Percentiles rank a stretch among this genome's conserved stretches.
Evolutionary conservation across 2,888 invertebrate species (phyloP).

Genomic region (Lamellibrachia satsuma): DNA sequence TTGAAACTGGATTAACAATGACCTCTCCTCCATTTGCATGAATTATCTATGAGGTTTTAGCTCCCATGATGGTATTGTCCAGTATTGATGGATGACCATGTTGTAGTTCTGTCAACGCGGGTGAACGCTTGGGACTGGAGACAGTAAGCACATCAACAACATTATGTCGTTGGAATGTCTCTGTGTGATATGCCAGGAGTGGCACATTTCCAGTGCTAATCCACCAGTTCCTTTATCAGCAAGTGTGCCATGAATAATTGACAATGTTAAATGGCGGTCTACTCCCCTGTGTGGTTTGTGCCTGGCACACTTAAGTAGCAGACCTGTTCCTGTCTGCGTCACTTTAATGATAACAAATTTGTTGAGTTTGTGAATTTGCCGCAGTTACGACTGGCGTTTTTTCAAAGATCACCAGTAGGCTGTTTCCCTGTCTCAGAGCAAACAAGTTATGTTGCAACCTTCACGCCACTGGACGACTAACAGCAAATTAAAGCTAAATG

Average conservation of each 20-base stretch:
- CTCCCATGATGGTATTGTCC: background rate
- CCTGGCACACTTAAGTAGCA: background rate
- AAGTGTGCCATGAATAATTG: background rate
- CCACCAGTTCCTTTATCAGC: background rate
- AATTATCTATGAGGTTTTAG: background rate
- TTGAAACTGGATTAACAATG: constrained; percentile 9
- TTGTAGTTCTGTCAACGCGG: background rate
- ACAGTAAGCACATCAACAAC: background rate
- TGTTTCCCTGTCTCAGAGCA: no score
- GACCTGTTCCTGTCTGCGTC: background rate
- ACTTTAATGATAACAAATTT: constrained; percentile 3
- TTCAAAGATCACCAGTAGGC: background rate
- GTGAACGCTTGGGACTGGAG: background rate
- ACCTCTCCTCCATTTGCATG: background rate
- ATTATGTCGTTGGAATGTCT: background rate
- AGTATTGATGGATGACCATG: background rate
- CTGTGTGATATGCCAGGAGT: background rate
- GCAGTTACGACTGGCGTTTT: background rate
- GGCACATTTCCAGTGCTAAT: background rate
- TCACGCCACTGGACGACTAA: no score
- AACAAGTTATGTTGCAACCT: no score
- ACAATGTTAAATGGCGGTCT: background rate
- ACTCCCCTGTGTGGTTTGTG: background rate
- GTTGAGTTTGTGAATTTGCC: background rate
- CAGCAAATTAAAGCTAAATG: no score